Percentiles rank a stretch among this genome's conserved stretches.
Conservation (phyloP, 2,113 vertebrate species). For the Tragulus kanchil region DNA sequence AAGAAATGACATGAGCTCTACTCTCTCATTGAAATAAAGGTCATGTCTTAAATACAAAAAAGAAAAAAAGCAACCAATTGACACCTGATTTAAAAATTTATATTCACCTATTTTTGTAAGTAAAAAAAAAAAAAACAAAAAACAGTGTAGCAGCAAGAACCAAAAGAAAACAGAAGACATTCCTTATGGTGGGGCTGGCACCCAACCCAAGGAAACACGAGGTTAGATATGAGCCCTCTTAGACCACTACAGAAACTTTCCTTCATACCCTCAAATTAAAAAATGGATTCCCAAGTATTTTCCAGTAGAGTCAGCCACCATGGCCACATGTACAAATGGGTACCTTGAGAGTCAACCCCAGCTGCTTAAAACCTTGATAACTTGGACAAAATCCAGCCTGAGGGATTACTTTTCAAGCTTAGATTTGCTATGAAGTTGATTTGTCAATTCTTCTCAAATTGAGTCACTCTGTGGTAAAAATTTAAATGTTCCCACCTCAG, state of each 20-base stretch:
- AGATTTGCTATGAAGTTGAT: fast-evolving
- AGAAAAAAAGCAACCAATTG: neutral
- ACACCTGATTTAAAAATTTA: conserved; percentile 42
- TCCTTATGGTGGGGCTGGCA: neutral
- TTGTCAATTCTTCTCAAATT: neutral
- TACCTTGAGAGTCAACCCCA: neutral
- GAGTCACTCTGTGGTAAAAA: neutral
- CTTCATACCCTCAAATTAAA: neutral
- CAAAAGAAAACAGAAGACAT: neutral
- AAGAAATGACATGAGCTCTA: neutral
- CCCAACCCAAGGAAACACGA: neutral
- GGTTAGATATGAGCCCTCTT: neutral
- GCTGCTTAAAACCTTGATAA: no score
- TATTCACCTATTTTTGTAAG: neutral
- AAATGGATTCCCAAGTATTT: neutral
- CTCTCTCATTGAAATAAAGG: neutral
- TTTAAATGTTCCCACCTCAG: no score
- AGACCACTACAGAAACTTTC: neutral
- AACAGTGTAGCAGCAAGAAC: no score
- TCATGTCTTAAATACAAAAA: neutral
- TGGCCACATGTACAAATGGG: neutral
- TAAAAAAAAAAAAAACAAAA: neutral
- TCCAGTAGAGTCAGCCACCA: neutral
- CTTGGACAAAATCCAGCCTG: neutral
- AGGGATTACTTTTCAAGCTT: no score